Conservation (phyloP, 1,140 invertebrate genomes). For the Macrocentrus cingulum region DNA sequence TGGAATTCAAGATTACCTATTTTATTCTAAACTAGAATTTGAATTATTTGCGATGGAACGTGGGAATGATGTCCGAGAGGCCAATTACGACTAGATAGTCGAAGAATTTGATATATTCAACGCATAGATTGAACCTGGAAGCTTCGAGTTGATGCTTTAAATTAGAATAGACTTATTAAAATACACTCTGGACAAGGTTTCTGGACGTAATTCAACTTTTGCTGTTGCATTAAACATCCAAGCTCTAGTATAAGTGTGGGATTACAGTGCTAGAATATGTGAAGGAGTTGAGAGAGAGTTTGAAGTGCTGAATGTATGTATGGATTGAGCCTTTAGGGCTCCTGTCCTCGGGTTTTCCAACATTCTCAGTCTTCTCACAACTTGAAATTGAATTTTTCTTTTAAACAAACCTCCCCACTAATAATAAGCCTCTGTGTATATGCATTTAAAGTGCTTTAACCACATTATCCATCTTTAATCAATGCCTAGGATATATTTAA, state of each 20-base stretch:
- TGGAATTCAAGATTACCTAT: too few species aligned
- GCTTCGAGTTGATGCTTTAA: background rate
- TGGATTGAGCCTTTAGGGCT: background rate
- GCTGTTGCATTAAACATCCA: conserved; percentile 17
- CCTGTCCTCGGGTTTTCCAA: background rate
- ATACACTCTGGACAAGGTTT: background rate
- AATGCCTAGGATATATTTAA: too few species aligned
- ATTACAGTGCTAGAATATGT: background rate
- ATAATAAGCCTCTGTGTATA: background rate
- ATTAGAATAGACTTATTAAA: conserved; percentile 8
- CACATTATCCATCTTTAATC: too few species aligned
- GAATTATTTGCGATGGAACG: too few species aligned
- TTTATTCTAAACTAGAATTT: too few species aligned
- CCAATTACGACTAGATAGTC: too few species aligned
- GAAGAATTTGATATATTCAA: background rate
- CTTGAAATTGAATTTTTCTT: background rate
- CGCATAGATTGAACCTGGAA: background rate
- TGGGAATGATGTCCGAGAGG: too few species aligned
- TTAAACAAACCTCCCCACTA: background rate
- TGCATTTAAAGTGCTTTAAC: too few species aligned
- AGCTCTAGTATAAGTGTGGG: background rate
- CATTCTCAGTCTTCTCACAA: background rate
- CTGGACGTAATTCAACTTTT: background rate
- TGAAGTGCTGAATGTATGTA: background rate
- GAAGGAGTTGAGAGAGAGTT: background rate